Conservation (phyloP, 53 echinoderm and acorn worm genomes). For the Temnopleurus reevesii region DNA sequence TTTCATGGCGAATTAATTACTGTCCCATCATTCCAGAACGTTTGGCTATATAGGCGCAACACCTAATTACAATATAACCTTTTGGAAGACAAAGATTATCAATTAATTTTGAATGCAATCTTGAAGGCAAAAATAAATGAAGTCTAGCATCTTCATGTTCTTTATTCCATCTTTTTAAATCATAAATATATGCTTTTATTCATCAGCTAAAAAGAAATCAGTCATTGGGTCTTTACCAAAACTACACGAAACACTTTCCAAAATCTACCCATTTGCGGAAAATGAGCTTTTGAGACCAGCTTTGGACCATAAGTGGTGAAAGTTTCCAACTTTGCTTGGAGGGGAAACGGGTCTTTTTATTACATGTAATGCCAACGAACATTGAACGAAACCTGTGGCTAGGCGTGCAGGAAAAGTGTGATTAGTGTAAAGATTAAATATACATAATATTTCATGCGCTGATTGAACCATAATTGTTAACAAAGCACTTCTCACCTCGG, state of each 20-base stretch:
- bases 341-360: not conserved
- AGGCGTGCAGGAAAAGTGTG: constrained; percentile 18
- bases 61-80: too few species aligned
- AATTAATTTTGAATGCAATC: too few species aligned
- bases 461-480: not conserved
- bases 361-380: not conserved
- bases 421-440: constrained; percentile 30
- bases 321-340: not conserved
- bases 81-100: too few species aligned
- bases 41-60: too few species aligned
- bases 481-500: too few species aligned
- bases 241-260: not conserved
- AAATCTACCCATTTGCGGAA: not conserved
- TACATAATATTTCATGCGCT: not conserved
- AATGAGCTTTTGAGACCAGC: constrained; percentile 6
- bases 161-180: too few species aligned
- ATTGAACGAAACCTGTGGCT: not conserved
- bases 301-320: not conserved
- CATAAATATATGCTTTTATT: not conserved
- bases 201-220: too few species aligned
- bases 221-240: not conserved
- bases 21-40: too few species aligned
- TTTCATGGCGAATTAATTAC: too few species aligned
- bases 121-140: too few species aligned
- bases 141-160: too few species aligned